Conservation (phyloP, 2,797 vertebrate species). For the Lagorchestes hirsutus region DNA sequence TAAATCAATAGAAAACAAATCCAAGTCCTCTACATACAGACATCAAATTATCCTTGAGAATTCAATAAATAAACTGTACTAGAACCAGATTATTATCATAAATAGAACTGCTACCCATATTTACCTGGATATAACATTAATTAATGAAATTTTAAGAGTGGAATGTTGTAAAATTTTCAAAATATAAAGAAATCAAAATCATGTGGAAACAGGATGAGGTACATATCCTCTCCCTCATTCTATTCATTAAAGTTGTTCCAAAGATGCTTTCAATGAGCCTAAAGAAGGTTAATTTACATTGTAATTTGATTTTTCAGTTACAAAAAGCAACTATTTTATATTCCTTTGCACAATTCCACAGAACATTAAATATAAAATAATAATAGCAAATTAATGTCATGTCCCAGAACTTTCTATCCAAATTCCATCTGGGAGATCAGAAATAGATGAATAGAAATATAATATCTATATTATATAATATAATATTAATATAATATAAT, state of each 20-base stretch:
- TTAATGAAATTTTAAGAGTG: neutral
- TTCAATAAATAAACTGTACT: neutral
- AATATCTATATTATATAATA: too few relatives aligned
- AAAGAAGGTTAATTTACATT: neutral
- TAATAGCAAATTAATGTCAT: neutral
- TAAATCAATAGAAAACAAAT: neutral
- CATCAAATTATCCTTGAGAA: neutral
- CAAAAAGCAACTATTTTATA: neutral
- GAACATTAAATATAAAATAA: neutral
- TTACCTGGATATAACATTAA: neutral
- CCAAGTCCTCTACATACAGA: neutral
- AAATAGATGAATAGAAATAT: neutral
- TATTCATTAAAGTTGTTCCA: neutral
- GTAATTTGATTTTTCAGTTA: neutral
- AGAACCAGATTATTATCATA: neutral
- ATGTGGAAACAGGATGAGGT: neutral
- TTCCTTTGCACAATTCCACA: neutral
- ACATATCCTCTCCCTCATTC: neutral
- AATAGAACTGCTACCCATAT: neutral
- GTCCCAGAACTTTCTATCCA: neutral
- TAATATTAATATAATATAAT: too few relatives aligned
- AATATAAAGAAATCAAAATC: neutral
- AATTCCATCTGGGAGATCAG: neutral
- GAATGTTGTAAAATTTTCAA: neutral
- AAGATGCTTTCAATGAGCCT: neutral